Conservation (phyloP, 2,888 invertebrate genomes). For the Eupithecia vulgata region DNA sequence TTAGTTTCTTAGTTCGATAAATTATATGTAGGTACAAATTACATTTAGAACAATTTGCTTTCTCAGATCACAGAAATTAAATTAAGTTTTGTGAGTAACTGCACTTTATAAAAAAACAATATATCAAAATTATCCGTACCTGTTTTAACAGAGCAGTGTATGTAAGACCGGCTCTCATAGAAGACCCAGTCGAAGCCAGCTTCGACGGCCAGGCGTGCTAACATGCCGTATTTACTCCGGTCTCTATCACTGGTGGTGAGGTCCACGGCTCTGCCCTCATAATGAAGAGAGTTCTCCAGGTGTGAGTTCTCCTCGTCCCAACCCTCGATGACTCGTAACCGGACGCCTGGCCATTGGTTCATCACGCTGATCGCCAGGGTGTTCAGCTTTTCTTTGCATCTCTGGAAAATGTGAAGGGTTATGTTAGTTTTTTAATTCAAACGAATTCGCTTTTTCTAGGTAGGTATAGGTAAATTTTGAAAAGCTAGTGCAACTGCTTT, state of each 20-base stretch:
- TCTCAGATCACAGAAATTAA: no score
- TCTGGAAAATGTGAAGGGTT: constrained; percentile 85
- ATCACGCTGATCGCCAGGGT: constrained; percentile 97
- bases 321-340: constrained; percentile 95
- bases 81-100: no score
- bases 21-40: no score
- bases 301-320: constrained; percentile 96
- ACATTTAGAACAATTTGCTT: no score
- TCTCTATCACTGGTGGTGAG: constrained; percentile 97
- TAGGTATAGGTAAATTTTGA: background rate
- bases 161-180: constrained; percentile 96
- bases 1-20: no score
- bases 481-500: no score
- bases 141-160: constrained; percentile 98
- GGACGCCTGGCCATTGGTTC: constrained; percentile 99
- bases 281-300: constrained; percentile 93
- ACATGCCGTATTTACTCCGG: constrained; percentile 96
- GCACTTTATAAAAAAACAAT: background rate
- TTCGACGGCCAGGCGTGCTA: constrained; percentile 97
- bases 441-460: background rate
- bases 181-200: constrained; percentile 99
- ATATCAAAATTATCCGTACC: constrained; percentile 84
- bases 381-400: constrained; percentile 97
- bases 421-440: background rate
- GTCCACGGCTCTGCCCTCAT: constrained; percentile 98